Base-by-base conservation (phyloP, 2,888 invertebrate species). In the Synergus laeviventris region DNA sequence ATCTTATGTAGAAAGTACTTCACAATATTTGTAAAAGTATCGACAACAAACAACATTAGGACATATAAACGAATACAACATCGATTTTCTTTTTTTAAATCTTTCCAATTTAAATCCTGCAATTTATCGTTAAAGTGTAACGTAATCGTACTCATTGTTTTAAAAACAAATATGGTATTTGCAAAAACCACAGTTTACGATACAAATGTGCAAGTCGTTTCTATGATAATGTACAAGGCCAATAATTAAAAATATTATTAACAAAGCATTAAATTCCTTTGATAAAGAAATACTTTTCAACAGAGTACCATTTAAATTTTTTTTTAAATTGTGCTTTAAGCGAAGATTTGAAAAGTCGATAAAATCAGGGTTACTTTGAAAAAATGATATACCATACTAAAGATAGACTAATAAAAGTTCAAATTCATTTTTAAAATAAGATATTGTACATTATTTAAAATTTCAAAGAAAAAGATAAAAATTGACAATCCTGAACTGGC, bases 51-150 rank as follows among this genome's bases (percentile, higher is more conserved):
- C 39, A 66, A 66, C 39, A 66, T 18, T 66, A 31, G 59, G 24
- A 59, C 59, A 59, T 59, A 59, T 70, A 70, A 70, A 49, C 45
- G 70, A 49, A 59, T 24, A 70, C 70, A 70, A 70, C 70, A 70
- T 70, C 70, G 49, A 70, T 49, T 66, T 36, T 70, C 45, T 21
- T 36, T 75, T 70, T 39, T 45, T 2, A 42, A 56, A 62, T 45
- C n/a, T 60, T 42, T 74, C 9, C 14, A 36, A 49, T 62, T 61
- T 21, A 49, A 77, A 66, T 62, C 56, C 59, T 66, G 11, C 31
- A 18, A 24, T 56, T 39, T 42, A 21, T 16, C 24, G n/a, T 9
- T 21, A 59, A 21, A 59, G 1, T n/a, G 24, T 60, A 38, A 39
- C 1, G 36, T 62, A 39, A 64, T 5, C 38, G n/a, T 59, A 12